Evolutionary conservation across 2,888 invertebrate genomes (phyloP).

Genomic region (Cheilosia vulpina): DNA sequence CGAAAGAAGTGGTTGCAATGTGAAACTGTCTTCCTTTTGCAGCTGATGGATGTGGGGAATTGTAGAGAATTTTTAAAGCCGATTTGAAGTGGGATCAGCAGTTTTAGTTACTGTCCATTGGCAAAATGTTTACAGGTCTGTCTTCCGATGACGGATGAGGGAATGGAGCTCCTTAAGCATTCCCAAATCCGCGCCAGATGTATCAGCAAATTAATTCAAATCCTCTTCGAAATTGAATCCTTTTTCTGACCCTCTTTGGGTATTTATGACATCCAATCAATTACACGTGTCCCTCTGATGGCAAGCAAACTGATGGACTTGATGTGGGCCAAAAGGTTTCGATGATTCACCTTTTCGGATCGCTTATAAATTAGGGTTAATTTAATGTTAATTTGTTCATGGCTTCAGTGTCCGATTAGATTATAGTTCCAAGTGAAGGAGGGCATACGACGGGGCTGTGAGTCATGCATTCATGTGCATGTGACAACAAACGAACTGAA

Average conservation of each 20-base stretch:
- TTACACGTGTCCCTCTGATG: not conserved
- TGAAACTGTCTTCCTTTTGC: not conserved
- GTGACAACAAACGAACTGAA: not conserved
- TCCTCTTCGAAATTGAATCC: slow-evolving; percentile 16
- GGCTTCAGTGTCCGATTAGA: slow-evolving; percentile 10
- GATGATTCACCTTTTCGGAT: slow-evolving; percentile 37
- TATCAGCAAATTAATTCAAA: slow-evolving; percentile 22
- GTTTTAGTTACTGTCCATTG: too few relatives aligned
- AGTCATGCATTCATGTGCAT: not conserved
- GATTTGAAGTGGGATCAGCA: not conserved
- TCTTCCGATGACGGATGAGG: not conserved
- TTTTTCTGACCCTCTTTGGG: slow-evolving; percentile 6
- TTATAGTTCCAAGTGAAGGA: not conserved
- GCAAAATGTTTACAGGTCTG: not conserved
- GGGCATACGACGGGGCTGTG: not conserved
- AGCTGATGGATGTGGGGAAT: not conserved
- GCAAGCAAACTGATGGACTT: not conserved
- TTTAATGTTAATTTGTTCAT: slow-evolving; percentile 26
- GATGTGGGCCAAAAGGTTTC: slow-evolving; percentile 14
- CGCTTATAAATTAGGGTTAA: slow-evolving; percentile 48
- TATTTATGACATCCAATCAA: slow-evolving; percentile 17
- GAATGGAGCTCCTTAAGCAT: not conserved
- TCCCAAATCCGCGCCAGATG: not conserved
- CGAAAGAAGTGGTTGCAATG: not conserved
- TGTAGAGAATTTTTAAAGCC: too few relatives aligned